Conservation (phyloP, 2,113 vertebrate species). For the Cochlearius cochlearius region DNA sequence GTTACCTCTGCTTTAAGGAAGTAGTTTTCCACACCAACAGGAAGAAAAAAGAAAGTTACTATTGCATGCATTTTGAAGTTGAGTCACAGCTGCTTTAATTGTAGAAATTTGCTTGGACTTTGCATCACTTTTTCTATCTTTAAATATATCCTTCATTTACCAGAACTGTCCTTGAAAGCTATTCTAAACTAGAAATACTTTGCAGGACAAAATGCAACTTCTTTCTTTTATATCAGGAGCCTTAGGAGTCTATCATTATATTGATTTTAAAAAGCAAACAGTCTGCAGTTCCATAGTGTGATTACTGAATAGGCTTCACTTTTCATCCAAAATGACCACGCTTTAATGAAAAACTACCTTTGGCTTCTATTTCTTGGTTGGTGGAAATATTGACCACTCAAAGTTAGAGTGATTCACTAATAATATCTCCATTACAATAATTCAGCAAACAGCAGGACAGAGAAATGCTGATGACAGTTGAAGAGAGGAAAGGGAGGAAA, state of each 20-base stretch:
- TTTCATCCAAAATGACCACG: background rate
- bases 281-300: background rate
- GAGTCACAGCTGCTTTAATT: background rate
- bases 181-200: background rate
- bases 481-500: background rate
- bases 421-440: conserved; percentile 27
- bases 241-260: background rate
- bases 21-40: background rate
- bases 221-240: background rate
- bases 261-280: conserved; percentile 30
- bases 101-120: background rate
- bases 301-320: conserved; percentile 17
- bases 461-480: background rate
- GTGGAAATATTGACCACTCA: background rate
- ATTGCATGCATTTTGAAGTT: background rate
- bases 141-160: background rate
- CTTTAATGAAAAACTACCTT: conserved; percentile 18
- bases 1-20: background rate
- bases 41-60: background rate
- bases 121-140: background rate
- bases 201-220: background rate
- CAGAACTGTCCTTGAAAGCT: background rate
- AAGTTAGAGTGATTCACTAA: background rate
- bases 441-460: background rate
- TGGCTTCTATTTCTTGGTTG: background rate